Percentiles rank a stretch among this genome's conserved stretches.
phyloP scores from a whole-genome alignment of 2,888 invertebrate species.

The Macrosiphum euphorbiae region DNA sequence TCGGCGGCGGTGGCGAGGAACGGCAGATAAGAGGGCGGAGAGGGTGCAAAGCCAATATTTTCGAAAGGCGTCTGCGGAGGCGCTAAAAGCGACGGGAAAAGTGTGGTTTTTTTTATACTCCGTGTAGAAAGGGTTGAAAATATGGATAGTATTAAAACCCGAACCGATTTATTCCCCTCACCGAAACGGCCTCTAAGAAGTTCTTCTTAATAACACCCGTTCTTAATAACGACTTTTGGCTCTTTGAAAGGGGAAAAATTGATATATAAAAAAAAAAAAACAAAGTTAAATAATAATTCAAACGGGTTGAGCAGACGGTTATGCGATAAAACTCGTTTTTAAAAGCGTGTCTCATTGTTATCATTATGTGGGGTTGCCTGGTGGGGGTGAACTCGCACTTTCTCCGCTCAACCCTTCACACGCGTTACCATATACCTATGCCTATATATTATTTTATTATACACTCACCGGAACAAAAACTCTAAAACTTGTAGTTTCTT shows the following conservation, averaged over 20 bases:
- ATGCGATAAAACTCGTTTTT: constrained; percentile 59
- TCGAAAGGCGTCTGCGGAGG: constrained; percentile 62
- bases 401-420: background rate
- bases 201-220: constrained; percentile 64
- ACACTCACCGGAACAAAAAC: background rate
- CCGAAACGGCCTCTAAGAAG: constrained; percentile 52
- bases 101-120: constrained; percentile 61
- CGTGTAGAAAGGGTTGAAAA: constrained; percentile 62
- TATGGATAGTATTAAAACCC: constrained; percentile 64
- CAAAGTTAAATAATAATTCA: constrained; percentile 61
- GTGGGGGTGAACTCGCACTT: background rate
- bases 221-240: constrained; percentile 62
- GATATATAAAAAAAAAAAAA: constrained; percentile 47
- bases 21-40: constrained; percentile 48
- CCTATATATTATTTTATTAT: background rate
- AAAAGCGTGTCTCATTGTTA: constrained; percentile 57
- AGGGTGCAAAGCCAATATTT: constrained; percentile 63
- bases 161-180: constrained; percentile 62
- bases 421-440: background rate
- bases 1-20: background rate
- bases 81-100: constrained; percentile 62
- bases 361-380: background rate
- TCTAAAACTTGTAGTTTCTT: background rate
- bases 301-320: constrained; percentile 59
- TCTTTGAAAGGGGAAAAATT: constrained; percentile 53